Conservation (phyloP, 53 echinoderm and acorn worm species). For the Crossaster papposus region DNA sequence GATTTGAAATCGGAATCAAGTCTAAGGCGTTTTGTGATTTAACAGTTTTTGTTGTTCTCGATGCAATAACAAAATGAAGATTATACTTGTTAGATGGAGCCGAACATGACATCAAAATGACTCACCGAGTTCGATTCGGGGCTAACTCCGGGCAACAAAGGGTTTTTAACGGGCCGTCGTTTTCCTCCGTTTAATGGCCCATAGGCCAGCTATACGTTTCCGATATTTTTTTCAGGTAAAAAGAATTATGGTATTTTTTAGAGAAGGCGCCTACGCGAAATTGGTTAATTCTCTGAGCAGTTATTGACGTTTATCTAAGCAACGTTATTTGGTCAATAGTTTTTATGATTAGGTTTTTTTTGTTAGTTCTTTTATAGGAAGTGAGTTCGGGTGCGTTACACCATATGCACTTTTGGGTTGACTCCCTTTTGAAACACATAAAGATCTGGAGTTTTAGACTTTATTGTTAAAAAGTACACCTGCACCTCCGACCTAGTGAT, state of each 20-base stretch:
- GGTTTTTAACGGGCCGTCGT: conserved; percentile 33
- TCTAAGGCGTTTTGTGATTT: not conserved
- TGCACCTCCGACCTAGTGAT: not conserved
- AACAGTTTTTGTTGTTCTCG: conserved; percentile 20
- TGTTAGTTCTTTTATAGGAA: not conserved
- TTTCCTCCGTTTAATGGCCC: conserved; percentile 17
- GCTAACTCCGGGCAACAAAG: conserved; percentile 36
- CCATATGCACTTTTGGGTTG: not conserved
- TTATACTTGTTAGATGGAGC: not conserved
- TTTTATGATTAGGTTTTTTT: conserved; percentile 29
- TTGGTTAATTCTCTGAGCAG: not conserved
- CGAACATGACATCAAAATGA: conserved; percentile 28
- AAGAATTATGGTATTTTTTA: not conserved
- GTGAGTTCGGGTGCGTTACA: not conserved
- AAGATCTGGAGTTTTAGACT: not conserved
- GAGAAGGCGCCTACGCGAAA: not conserved
- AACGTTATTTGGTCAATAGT: not conserved
- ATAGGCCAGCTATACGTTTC: conserved; percentile 28
- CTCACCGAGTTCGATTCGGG: not conserved
- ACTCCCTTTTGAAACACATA: not conserved
- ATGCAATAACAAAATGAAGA: conserved; percentile 4
- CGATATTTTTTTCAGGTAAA: conserved; percentile 2
- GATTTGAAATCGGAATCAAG: not conserved
- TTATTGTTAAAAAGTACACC: not conserved
- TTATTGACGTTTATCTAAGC: conserved; percentile 20